Percentiles rank a stretch among this genome's conserved stretches.
Conservation (phyloP, 2,113 vertebrate species). For the Dolichallabes microphthalmus region DNA sequence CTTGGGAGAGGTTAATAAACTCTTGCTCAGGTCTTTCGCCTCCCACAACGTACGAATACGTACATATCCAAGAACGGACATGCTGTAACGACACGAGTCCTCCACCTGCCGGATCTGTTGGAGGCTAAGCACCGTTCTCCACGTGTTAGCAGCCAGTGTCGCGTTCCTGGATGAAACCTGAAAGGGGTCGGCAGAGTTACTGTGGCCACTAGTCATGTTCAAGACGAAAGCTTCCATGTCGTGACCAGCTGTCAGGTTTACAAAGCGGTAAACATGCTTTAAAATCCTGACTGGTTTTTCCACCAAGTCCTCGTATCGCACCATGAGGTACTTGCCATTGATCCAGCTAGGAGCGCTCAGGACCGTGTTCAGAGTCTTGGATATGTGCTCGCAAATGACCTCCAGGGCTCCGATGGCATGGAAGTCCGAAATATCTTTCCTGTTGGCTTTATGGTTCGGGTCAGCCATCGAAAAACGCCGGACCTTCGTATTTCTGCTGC, state of each 20-base stretch:
- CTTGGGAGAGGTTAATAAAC: constrained; percentile 83
- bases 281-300: constrained; percentile 88
- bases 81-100: constrained; percentile 90
- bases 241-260: constrained; percentile 83
- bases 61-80: constrained; percentile 92
- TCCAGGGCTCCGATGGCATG: constrained; percentile 97
- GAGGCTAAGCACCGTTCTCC: constrained; percentile 90
- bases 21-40: constrained; percentile 89
- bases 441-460: constrained; percentile 81
- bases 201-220: constrained; percentile 92
- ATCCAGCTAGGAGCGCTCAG: constrained; percentile 88
- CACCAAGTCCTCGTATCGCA: constrained; percentile 95
- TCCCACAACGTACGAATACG: constrained; percentile 81
- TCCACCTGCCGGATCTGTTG: constrained; percentile 95
- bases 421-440: constrained; percentile 86
- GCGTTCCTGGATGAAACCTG: constrained; percentile 92
- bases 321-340: constrained; percentile 89
- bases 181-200: constrained; percentile 88
- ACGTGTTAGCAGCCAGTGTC: constrained; percentile 88
- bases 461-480: constrained; percentile 88
- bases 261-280: constrained; percentile 83
- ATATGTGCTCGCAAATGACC: constrained; percentile 92
- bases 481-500: constrained; percentile 88
- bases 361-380: constrained; percentile 87
- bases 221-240: constrained; percentile 90